These are phyloP conservation scores for Tragelaphus buxtoni DNA, from an alignment of 2,113 vertebrate species.

Conservation along the genomic window DNA sequence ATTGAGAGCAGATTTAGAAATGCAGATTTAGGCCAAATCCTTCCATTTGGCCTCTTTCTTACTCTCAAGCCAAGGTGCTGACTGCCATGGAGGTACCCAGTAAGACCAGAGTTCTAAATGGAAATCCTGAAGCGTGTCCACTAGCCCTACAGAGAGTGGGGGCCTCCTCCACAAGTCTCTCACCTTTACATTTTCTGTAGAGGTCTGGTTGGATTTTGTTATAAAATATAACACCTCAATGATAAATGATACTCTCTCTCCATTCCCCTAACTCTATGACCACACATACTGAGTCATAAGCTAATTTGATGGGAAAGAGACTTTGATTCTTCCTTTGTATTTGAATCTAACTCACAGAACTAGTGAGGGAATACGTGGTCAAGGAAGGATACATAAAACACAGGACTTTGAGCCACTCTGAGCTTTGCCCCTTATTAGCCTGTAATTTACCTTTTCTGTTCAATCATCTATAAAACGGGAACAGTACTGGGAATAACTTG, in stretches of 20 bases:
- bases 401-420: neutral
- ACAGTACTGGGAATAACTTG: neutral
- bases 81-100: no score
- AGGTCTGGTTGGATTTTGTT: neutral
- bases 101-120: neutral
- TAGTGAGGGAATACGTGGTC: neutral
- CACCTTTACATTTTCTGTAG: neutral
- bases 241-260: neutral
- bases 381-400: neutral
- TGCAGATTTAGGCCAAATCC: no score
- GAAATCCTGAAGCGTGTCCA: neutral
- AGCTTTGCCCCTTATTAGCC: neutral
- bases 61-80: neutral
- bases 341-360: neutral
- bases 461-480: no score
- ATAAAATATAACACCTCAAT: neutral
- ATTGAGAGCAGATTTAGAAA: neutral
- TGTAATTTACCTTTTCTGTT: neutral
- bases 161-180: neutral
- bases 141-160: neutral
- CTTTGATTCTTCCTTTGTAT: neutral
- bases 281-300: neutral
- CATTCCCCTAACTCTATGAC: neutral
- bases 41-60: neutral
- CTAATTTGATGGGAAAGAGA: neutral